A percentile compares a stretch with the other conserved stretches of the same genome.
Evolutionary conservation across 2,113 vertebrate species (phyloP).

Genomic region (Etheostoma spectabile): DNA sequence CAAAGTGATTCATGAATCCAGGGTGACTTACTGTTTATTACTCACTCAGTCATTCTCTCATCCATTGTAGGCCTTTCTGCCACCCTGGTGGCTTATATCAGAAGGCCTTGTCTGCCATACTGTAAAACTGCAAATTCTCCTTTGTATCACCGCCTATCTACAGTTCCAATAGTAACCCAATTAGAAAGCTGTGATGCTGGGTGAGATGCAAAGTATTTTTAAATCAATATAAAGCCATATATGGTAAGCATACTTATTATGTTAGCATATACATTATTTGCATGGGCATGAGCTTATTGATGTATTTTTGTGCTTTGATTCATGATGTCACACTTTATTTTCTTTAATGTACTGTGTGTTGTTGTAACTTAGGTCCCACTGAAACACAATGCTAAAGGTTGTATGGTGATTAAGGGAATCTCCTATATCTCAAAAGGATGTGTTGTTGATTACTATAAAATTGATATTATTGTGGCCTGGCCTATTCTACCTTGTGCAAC

Average conservation of each 20-base stretch:
- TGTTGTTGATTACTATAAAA: not conserved
- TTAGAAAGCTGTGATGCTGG: not conserved
- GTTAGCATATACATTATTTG: not conserved
- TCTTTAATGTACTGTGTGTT: not conserved
- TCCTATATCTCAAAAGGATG: not conserved
- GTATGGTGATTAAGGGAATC: not conserved
- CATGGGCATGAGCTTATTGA: not conserved
- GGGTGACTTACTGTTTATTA: constrained; percentile 39
- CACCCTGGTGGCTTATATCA: constrained; percentile 60
- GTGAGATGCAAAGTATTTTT: not conserved
- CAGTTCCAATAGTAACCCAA: not conserved
- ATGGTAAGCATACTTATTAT: not conserved
- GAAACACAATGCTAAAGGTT: not conserved
- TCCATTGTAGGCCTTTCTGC: constrained; percentile 24
- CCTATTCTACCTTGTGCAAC: not conserved
- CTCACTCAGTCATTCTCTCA: constrained; percentile 33
- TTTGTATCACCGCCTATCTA: not conserved
- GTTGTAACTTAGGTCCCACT: not conserved
- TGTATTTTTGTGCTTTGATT: constrained; percentile 13
- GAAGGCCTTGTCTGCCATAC: not conserved
- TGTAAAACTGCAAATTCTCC: constrained; percentile 6
- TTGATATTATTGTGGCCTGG: not conserved
- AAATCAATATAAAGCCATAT: not conserved
- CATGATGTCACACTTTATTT: not conserved
- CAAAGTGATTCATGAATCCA: constrained; percentile 9